Evolutionary conservation across 2,113 vertebrate genomes (phyloP), one percentile per base, ranked within the genome.

Genomic region (Cyphomyrus plagiostoma): DNA sequence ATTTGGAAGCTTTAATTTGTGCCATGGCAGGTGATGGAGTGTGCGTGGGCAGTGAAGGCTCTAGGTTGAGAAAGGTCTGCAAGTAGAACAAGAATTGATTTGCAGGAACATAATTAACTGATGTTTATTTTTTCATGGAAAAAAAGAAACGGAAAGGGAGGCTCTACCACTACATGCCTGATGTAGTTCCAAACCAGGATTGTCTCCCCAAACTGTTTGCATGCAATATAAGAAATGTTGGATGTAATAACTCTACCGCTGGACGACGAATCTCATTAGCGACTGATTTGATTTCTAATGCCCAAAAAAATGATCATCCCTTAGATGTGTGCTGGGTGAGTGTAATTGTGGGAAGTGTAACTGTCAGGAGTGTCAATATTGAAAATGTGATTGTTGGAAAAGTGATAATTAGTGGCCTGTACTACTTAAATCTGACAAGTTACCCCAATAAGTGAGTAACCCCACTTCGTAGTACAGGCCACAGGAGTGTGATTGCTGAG

Each of bases 61-160:
- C 0, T 4, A 88, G 91, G 92, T 91, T 88, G 56, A 83, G 88
- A 88, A 89, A 89, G 90, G 88, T 89, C 90, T 89, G 5, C 30
- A 82, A 93, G 91, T 93, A 91, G 66, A 89, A 93, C 70, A 89
- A 89, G 88, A 91, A 86, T 85, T 92, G 19, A 89, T 91, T 91
- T 49, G 58, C 88, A 89, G 92, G 90, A 93, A 93, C 93, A 91
- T 94, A 94, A 93, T 94, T 93, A 94, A 93, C 89, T 90, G 90
- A 90, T 91, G 88, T 87, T 89, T 89, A 23, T 21, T 53, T 62
- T 62, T 88, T 11, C 17, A 39, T 19, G 23, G 17, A 53, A 53
- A 53, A 53, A 19, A 53, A 53, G 17, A 4, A 53, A 53, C 7
- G 9, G 85, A 30, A 53, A 87, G 50, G 23, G 26, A 53, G 30